These are phyloP conservation scores for Drosophila sordidula DNA, from an alignment of 2,888 invertebrate species.

Conservation along the genomic window DNA sequence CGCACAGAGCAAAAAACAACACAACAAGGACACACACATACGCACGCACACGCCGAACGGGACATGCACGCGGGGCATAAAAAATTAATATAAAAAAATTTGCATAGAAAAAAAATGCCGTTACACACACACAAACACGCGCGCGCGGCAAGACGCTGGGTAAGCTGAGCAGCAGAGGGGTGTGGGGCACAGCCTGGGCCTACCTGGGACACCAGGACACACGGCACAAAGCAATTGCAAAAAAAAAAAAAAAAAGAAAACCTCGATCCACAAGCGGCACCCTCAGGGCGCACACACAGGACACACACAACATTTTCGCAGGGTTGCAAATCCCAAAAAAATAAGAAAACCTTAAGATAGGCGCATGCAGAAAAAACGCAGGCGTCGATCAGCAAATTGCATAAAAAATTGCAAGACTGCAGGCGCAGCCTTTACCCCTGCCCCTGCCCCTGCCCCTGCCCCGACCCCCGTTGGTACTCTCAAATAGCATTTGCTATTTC, in stretches of 20 bases:
- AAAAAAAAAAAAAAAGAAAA: conserved; percentile 14
- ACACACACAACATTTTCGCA: conserved; percentile 42
- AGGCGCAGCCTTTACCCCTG: conserved; percentile 2
- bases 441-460: not conserved
- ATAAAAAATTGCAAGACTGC: conserved; percentile 72
- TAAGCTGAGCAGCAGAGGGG: conserved; percentile 4
- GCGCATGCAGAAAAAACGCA: conserved; percentile 35
- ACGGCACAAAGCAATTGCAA: conserved; percentile 35
- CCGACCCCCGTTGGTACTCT: not conserved
- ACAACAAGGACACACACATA: conserved; percentile 39
- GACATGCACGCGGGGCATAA: conserved; percentile 70
- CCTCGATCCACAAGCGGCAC: conserved; percentile 50
- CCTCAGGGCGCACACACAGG: conserved; percentile 47
- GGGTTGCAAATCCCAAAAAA: conserved; percentile 53
- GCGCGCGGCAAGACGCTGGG: conserved; percentile 7
- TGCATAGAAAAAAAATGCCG: conserved; percentile 85
- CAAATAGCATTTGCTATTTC: conserved; percentile 3
- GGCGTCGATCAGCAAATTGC: conserved; percentile 71
- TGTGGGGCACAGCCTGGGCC: conserved; percentile 25
- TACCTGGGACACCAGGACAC: conserved; percentile 64
- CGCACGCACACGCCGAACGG: conserved; percentile 35
- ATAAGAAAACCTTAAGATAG: conserved; percentile 23
- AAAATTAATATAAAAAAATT: conserved; percentile 83
- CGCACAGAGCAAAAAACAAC: conserved; percentile 51
- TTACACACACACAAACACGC: conserved; percentile 69